Base-by-base conservation (phyloP, 2,888 invertebrate species). In the Patella depressa region DNA sequence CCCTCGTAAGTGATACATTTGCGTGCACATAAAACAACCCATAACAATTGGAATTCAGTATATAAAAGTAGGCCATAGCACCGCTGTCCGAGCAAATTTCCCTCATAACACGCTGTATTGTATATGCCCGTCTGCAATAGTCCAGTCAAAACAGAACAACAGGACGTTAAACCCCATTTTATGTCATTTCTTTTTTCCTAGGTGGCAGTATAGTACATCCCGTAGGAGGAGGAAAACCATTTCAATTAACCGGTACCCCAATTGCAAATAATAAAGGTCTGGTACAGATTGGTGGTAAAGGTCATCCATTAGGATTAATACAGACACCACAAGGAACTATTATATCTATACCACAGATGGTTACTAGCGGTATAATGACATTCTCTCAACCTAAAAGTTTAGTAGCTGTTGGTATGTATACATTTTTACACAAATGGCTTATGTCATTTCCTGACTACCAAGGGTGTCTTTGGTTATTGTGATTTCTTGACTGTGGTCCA, bases 201-300 rank as follows among this genome's bases (percentile, higher is more conserved):
- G 88, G 87, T 75, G 86, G 86, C 65, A 88, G 85, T 76, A 81
- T 88, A 34, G 83, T 88, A 0, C 88, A 88, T 53, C 87, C 86
- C n/a, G 81, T 87, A 34, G 75, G 83, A 53, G 88, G 88, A 57
- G 90, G 89, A 9, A 89, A 89, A 75, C 89, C 89, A 3, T 78
- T 90, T 53, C 88, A 87, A 69, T 74, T 90, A 54, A 81, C 87
- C 14, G 89, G 90, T 1, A 90, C 89, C 78, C 89, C 90, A 5
- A 78, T 89, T 45, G 78, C 84, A 53, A 82, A 85, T 55, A 82
- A 86, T 3, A 85, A 87, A 77, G 88, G 88, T 73, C 79, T 88
- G 78, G 79, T 88, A 45, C 89, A 89, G 84, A 82, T 89, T n/a
- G 85, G 85, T 65, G 88, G 88, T 7, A 89, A 88, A 78, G 87